Evolutionary conservation across 2,888 invertebrate species (phyloP).

Genomic region (Erebia epiphron): DNA sequence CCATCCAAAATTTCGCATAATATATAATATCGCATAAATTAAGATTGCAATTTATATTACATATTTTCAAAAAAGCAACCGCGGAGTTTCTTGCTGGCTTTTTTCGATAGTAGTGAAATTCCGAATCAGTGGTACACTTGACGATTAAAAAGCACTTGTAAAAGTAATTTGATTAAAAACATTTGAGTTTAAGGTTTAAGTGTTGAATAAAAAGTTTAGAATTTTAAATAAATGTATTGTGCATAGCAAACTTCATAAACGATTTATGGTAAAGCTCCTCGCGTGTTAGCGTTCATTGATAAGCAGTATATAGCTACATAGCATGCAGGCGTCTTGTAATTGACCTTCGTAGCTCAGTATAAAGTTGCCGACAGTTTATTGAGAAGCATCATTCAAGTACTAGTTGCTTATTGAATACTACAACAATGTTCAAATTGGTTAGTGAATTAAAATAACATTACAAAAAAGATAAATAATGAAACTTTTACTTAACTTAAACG

Average conservation of each 20-base stretch:
- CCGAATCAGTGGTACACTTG: too few relatives aligned
- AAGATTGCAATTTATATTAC: too few relatives aligned
- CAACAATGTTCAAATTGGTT: slow-evolving; percentile 50
- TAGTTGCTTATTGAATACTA: slow-evolving; percentile 35
- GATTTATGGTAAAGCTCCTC: background rate
- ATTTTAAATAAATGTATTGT: background rate
- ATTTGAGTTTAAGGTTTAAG: too few relatives aligned
- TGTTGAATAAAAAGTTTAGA: background rate
- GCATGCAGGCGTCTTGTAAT: slow-evolving; percentile 9
- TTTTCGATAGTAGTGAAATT: too few relatives aligned
- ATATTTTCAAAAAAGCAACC: too few relatives aligned
- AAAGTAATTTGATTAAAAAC: too few relatives aligned
- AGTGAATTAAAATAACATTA: slow-evolving; percentile 24
- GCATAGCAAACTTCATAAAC: background rate
- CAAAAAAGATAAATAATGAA: background rate
- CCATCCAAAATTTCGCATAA: too few relatives aligned
- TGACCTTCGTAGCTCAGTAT: slow-evolving; percentile 38
- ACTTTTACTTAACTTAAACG: too few relatives aligned
- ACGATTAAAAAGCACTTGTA: too few relatives aligned
- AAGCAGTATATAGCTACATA: background rate
- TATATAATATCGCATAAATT: too few relatives aligned
- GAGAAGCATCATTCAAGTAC: slow-evolving; percentile 40
- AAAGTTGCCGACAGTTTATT: slow-evolving; percentile 32
- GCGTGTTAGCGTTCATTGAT: background rate
- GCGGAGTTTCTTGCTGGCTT: too few relatives aligned